Evolutionary conservation across 2,113 vertebrate species (phyloP).

Genomic region (Oreochromis niloticus): DNA sequence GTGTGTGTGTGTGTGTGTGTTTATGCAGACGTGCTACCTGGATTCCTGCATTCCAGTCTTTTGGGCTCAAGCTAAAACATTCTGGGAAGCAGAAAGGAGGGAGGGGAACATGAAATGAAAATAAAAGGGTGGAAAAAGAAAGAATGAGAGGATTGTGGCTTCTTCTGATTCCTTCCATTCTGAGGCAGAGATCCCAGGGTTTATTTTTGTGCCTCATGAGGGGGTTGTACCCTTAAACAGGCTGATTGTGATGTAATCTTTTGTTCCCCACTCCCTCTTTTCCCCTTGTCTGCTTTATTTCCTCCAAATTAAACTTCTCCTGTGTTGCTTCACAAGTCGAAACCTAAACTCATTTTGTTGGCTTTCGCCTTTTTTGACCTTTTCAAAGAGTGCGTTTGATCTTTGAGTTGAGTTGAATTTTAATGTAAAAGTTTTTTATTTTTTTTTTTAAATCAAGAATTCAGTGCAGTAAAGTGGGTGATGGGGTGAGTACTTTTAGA

Average conservation of each 20-base stretch:
- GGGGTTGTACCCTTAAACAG: constrained; percentile 29
- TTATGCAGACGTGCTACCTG: constrained; percentile 56
- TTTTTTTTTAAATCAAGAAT: neutral
- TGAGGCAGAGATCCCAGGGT: constrained; percentile 16
- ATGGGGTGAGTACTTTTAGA: neutral
- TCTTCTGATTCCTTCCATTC: constrained; percentile 29
- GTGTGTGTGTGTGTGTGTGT: neutral
- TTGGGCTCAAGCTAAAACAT: constrained; percentile 54
- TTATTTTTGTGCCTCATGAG: constrained; percentile 34
- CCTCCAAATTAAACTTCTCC: neutral
- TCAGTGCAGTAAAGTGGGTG: neutral
- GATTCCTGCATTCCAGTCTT: constrained; percentile 66
- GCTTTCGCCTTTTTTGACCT: neutral
- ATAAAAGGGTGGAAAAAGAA: constrained; percentile 1
- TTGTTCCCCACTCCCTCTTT: neutral
- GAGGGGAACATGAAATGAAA: constrained; percentile 23
- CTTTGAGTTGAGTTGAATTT: neutral
- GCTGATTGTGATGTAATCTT: constrained; percentile 21
- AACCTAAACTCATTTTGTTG: neutral
- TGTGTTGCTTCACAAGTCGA: neutral
- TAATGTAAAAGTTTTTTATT: neutral
- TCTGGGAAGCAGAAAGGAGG: constrained; percentile 37
- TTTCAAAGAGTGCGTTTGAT: neutral
- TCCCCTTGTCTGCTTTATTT: neutral
- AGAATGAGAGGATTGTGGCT: constrained; percentile 27